These are phyloP conservation scores for Drosophila ochracea DNA, from an alignment of 2,888 invertebrate species.

Conservation along the genomic window DNA sequence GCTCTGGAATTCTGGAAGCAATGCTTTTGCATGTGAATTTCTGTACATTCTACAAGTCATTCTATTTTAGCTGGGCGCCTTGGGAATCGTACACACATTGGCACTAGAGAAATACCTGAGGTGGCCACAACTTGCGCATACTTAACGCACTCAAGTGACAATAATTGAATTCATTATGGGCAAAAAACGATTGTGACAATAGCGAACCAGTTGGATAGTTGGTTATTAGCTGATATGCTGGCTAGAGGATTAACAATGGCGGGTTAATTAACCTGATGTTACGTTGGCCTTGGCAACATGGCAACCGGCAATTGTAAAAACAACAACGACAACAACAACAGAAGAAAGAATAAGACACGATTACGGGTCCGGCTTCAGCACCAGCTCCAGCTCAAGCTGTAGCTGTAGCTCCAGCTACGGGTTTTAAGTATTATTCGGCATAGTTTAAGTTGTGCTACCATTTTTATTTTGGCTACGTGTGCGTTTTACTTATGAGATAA, in stretches of 20 bases:
- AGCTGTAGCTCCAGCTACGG: conserved; percentile 15
- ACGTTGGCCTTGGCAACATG: conserved; percentile 74
- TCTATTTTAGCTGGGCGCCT: background rate
- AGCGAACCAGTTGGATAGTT: conserved; percentile 58
- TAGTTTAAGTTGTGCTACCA: conserved; percentile 68
- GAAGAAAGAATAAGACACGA: conserved; percentile 19
- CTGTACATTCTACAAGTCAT: background rate
- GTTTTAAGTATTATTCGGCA: conserved; percentile 44
- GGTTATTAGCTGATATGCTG: conserved; percentile 63
- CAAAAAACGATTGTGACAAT: conserved; percentile 65
- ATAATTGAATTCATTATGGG: conserved; percentile 81
- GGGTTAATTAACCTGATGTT: conserved; percentile 81
- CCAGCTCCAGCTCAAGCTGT: conserved; percentile 13
- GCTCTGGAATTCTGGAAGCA: background rate
- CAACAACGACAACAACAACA: background rate
- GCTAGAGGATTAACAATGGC: conserved; percentile 76
- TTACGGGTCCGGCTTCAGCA: conserved; percentile 6
- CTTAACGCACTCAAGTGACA: conserved; percentile 80
- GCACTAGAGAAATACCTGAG: conserved; percentile 21
- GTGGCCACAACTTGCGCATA: conserved; percentile 72
- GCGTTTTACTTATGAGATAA: conserved; percentile 73
- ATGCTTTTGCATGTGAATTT: background rate
- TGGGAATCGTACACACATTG: conserved; percentile 8
- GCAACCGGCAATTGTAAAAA: conserved; percentile 15
- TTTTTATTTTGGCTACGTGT: conserved; percentile 79